phyloP scores from a whole-genome alignment of 2,113 vertebrate genomes.

The Clarias macrocephalus region DNA sequence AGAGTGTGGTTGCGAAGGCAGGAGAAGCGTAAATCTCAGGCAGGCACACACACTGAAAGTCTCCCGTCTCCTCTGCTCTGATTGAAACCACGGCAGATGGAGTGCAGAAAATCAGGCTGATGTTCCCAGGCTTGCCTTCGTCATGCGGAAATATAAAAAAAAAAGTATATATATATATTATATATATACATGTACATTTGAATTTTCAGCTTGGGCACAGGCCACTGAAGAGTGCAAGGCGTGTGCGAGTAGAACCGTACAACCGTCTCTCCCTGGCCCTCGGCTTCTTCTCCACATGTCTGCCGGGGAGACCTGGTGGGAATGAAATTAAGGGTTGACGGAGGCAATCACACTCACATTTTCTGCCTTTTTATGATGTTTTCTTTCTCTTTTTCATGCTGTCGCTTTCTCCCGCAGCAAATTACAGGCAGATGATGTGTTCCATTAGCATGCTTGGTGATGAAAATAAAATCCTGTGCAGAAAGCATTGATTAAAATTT shows the following conservation, averaged over 20 bases:
- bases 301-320: background rate
- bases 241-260: background rate
- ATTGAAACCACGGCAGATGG: slow-evolving; percentile 60
- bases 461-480: background rate
- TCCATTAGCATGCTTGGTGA: slow-evolving; percentile 10
- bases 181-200: slow-evolving; percentile 2
- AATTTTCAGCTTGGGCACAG: slow-evolving; percentile 51
- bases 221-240: background rate
- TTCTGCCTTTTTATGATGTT: background rate
- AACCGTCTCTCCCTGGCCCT: background rate
- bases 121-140: slow-evolving; percentile 36
- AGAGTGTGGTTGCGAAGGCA: slow-evolving; percentile 9
- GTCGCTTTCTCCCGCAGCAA: background rate
- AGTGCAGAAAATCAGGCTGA: slow-evolving; percentile 53
- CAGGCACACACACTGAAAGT: slow-evolving; percentile 26
- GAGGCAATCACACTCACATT: slow-evolving; percentile 6
- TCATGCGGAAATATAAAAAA: slow-evolving; percentile 29
- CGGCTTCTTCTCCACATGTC: background rate
- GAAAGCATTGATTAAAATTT: background rate
- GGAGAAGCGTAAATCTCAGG: slow-evolving; percentile 22
- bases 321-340: slow-evolving; percentile 1
- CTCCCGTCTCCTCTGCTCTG: slow-evolving; percentile 42
- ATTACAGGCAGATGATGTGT: background rate
- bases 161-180: background rate
- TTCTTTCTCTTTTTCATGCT: background rate